These are phyloP conservation scores for Ricordea florida DNA, from an alignment of 92 coral and sea anemone genomes.

Conservation along the genomic window DNA sequence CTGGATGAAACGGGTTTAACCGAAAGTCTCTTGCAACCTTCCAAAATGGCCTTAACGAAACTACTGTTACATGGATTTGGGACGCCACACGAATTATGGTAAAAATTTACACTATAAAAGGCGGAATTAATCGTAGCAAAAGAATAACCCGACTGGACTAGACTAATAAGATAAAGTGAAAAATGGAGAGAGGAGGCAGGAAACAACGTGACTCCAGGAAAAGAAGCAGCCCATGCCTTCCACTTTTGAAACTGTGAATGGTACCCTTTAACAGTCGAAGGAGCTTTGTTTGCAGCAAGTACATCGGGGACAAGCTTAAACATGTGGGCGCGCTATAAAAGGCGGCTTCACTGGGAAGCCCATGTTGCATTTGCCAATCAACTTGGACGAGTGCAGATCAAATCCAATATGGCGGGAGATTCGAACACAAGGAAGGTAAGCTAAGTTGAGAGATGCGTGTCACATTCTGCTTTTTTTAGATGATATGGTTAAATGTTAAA, in stretches of 20 bases:
- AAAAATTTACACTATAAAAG: background rate
- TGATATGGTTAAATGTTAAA: too few relatives aligned
- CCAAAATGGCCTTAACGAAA: background rate
- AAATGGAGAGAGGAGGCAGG: background rate
- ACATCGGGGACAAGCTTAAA: background rate
- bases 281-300: constrained; percentile 9
- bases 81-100: background rate
- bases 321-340: too few relatives aligned
- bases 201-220: too few relatives aligned
- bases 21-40: constrained; percentile 10
- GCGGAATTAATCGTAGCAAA: background rate
- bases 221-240: constrained; percentile 26
- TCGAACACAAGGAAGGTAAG: too few relatives aligned
- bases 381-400: too few relatives aligned
- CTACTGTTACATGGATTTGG: constrained; percentile 9
- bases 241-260: background rate
- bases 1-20: background rate
- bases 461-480: too few relatives aligned
- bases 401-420: too few relatives aligned
- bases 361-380: too few relatives aligned
- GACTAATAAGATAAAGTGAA: constrained; percentile 10
- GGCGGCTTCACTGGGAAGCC: too few relatives aligned
- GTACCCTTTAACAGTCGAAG: background rate
- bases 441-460: too few relatives aligned
- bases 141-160: constrained; percentile 28